A percentile compares a stretch with the other conserved stretches of the same genome.
These are phyloP conservation scores for Varanus komodoensis DNA, from an alignment of 2,113 vertebrate genomes.

Conservation along the genomic window DNA sequence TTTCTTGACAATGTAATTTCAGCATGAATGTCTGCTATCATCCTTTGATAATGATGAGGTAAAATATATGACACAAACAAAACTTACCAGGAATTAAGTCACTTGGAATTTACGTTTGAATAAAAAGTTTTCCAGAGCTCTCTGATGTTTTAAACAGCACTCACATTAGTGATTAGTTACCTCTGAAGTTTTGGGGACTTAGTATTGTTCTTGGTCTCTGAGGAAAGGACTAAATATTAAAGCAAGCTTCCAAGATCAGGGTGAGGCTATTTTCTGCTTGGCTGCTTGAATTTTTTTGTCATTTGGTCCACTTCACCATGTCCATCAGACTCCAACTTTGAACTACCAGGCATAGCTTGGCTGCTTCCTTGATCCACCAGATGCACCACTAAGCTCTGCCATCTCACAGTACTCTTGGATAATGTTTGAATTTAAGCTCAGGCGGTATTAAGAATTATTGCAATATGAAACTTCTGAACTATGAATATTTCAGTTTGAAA, in stretches of 20 bases:
- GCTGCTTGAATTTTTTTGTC: background rate
- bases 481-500: background rate
- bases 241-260: background rate
- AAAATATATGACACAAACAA: background rate
- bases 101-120: background rate
- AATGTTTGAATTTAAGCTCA: background rate
- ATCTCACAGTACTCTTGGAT: background rate
- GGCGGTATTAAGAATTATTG: background rate
- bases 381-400: background rate
- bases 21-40: background rate
- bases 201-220: background rate
- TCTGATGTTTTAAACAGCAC: background rate
- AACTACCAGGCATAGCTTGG: background rate
- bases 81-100: background rate
- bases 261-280: background rate
- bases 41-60: background rate
- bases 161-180: background rate
- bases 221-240: background rate
- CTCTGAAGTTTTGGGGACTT: background rate
- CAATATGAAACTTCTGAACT: background rate
- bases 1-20: background rate
- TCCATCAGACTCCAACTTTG: background rate
- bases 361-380: too few species aligned
- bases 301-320: background rate
- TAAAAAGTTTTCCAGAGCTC: background rate